Conservation (phyloP, 1,140 invertebrate genomes). For the Lycorma delicatula region DNA sequence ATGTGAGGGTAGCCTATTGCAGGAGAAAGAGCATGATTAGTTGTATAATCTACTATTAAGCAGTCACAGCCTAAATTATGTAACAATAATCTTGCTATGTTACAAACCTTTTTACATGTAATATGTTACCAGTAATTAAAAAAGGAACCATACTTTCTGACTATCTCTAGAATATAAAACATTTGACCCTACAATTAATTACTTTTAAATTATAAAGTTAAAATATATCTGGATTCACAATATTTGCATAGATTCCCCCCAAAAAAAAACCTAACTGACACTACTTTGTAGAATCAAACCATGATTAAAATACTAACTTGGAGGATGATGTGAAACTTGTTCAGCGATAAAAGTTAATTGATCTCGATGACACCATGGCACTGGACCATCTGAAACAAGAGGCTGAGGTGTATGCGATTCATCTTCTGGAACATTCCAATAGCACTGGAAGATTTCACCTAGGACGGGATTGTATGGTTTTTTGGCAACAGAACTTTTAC, state of each 20-base stretch:
- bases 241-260: not conserved
- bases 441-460: slow-evolving; percentile 88
- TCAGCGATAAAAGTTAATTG: slow-evolving; percentile 90
- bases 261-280: too few relatives aligned
- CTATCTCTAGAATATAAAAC: not conserved
- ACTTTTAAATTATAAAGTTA: not conserved
- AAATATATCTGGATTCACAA: not conserved
- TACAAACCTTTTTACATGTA: too few relatives aligned
- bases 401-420: slow-evolving; percentile 4
- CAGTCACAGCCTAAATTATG: too few relatives aligned
- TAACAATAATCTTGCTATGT: too few relatives aligned
- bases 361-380: slow-evolving; percentile 69
- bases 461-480: slow-evolving; percentile 97
- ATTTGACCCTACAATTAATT: not conserved
- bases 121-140: too few relatives aligned
- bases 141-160: too few relatives aligned
- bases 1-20: too few relatives aligned
- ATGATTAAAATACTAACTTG: slow-evolving; percentile 50
- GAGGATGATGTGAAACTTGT: slow-evolving; percentile 99
- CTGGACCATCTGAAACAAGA: slow-evolving; percentile 59
- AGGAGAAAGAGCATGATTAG: too few relatives aligned
- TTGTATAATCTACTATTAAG: too few relatives aligned
- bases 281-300: not conserved
- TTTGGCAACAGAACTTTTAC: slow-evolving; percentile 89
- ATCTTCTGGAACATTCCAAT: slow-evolving; percentile 58